Evolutionary conservation across 2,797 vertebrate genomes (phyloP).

Genomic region (Rachycentron canadum): DNA sequence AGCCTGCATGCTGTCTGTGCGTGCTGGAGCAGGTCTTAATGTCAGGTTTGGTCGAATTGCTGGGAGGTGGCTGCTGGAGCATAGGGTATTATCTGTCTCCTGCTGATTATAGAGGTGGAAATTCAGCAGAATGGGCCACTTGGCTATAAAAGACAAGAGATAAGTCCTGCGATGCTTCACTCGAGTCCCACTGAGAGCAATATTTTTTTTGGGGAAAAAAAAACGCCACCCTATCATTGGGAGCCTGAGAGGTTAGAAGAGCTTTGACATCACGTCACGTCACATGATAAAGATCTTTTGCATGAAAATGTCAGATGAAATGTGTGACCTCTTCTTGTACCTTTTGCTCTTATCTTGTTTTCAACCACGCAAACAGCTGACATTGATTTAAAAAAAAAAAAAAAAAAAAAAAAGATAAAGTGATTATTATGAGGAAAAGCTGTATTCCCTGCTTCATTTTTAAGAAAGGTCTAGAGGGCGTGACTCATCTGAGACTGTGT

Average conservation of each 20-base stretch:
- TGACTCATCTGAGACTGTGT: constrained; percentile 41
- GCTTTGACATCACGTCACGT: constrained; percentile 23
- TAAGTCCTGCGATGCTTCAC: constrained; percentile 32
- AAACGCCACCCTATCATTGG: background rate
- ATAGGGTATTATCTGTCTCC: constrained; percentile 57
- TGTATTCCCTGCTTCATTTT: background rate
- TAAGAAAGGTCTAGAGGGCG: background rate
- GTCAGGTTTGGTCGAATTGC: constrained; percentile 25
- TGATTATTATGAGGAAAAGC: background rate
- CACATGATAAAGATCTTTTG: constrained; percentile 5
- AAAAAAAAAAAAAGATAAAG: background rate
- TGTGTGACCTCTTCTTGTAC: constrained; percentile 17
- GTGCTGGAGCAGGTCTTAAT: constrained; percentile 64
- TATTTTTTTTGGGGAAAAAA: constrained; percentile 59
- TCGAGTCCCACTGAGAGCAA: background rate
- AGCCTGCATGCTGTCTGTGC: constrained; percentile 32
- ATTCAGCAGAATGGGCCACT: constrained; percentile 5
- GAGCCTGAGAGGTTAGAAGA: background rate
- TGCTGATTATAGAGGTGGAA: constrained; percentile 70
- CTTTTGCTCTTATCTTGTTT: constrained; percentile 10
- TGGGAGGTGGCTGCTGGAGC: constrained; percentile 28
- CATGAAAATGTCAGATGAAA: constrained; percentile 19
- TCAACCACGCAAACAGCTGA: constrained; percentile 5
- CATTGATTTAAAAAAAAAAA: too few relatives aligned
- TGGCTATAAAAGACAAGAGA: constrained; percentile 37